A percentile compares a stretch with the other conserved stretches of the same genome.
These are phyloP conservation scores for Fragum fragum DNA, from an alignment of 2,888 invertebrate species.

Conservation along the genomic window DNA sequence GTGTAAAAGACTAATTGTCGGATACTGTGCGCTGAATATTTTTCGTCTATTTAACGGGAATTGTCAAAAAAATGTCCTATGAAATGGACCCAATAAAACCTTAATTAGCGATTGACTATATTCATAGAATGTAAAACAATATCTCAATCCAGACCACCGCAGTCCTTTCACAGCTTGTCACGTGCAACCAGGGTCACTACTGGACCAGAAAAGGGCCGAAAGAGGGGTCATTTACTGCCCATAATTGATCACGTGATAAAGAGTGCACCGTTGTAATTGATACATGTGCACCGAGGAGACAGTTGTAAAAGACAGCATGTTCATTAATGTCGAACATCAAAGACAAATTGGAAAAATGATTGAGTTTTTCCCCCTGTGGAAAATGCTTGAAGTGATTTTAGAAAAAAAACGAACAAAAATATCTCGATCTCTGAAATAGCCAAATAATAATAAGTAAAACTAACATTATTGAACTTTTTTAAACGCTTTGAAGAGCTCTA, in stretches of 20 bases:
- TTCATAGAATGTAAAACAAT: slow-evolving; percentile 57
- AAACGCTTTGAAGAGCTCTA: too few species aligned
- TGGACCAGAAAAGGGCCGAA: slow-evolving; percentile 51
- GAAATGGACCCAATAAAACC: slow-evolving; percentile 43
- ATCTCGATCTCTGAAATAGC: too few species aligned
- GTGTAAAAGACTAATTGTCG: slow-evolving; percentile 28
- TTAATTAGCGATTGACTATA: slow-evolving; percentile 53
- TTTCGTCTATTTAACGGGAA: slow-evolving; percentile 28
- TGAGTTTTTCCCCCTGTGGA: background rate
- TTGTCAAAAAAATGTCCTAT: slow-evolving; percentile 22
- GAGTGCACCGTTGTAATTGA: slow-evolving; percentile 24
- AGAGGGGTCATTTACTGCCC: slow-evolving; percentile 50
- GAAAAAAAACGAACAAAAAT: too few species aligned
- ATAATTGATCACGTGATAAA: slow-evolving; percentile 59
- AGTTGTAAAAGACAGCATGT: background rate
- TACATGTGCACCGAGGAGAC: slow-evolving; percentile 7
- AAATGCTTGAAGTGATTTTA: too few species aligned
- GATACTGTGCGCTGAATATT: slow-evolving; percentile 30
- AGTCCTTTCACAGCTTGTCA: slow-evolving; percentile 63
- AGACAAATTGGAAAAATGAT: slow-evolving; percentile 12
- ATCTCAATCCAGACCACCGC: slow-evolving; percentile 32
- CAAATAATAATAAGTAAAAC: too few species aligned
- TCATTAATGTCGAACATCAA: slow-evolving; percentile 26
- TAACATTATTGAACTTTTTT: too few species aligned
- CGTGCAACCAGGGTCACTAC: slow-evolving; percentile 52